phyloP scores from a whole-genome alignment of 2,888 invertebrate genomes.

The Habrosyne pyritoides region DNA sequence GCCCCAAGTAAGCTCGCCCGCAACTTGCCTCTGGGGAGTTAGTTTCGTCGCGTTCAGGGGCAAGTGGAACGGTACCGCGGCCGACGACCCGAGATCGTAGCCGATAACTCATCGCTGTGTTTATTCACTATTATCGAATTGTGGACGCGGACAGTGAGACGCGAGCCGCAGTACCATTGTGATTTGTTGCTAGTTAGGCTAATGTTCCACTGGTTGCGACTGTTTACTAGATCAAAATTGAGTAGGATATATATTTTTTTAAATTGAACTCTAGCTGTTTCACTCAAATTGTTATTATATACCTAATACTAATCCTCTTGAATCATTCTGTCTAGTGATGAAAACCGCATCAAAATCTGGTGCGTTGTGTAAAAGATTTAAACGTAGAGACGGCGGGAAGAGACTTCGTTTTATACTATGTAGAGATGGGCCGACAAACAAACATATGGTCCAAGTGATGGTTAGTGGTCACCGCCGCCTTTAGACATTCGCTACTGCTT shows the following conservation, averaged over 20 bases:
- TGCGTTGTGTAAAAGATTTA: no score
- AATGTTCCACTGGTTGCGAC: background rate
- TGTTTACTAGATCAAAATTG: background rate
- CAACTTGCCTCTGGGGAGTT: constrained; percentile 35
- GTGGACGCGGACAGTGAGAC: constrained; percentile 7
- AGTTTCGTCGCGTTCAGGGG: constrained; percentile 78
- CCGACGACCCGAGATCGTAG: constrained; percentile 79
- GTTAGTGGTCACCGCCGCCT: no score
- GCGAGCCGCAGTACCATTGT: constrained; percentile 18
- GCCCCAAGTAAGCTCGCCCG: constrained; percentile 19
- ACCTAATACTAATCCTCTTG: no score
- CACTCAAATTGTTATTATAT: no score
- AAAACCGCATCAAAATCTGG: no score
- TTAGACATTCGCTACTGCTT: no score
- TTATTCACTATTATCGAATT: constrained; percentile 79
- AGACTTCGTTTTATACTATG: no score
- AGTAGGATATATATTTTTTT: background rate
- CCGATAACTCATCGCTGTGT: constrained; percentile 80
- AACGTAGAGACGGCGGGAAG: no score
- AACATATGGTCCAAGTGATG: no score
- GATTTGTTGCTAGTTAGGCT: constrained; percentile 29
- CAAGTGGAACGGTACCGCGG: constrained; percentile 81
- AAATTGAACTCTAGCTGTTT: no score
- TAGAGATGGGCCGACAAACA: no score
- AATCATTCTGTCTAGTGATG: no score